Conservation (phyloP, 2,113 vertebrate genomes). For the Chloropsis cyanopogon region DNA sequence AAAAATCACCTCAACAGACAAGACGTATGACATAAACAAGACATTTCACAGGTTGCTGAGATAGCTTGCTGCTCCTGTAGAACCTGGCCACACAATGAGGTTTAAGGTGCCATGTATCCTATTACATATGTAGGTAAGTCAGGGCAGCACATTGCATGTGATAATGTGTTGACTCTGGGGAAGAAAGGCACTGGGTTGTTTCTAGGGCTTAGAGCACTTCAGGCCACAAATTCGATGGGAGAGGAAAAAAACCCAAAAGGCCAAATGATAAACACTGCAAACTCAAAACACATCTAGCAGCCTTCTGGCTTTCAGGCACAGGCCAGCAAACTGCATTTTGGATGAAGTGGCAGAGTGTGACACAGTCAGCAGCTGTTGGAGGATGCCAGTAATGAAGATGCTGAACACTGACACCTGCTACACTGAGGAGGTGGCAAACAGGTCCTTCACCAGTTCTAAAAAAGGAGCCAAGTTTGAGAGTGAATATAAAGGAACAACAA, state of each 20-base stretch:
- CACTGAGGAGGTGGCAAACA: not conserved
- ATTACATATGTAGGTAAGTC: not conserved
- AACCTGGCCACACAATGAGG: not conserved
- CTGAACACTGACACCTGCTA: not conserved
- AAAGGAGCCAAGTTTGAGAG: not conserved
- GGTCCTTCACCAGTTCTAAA: not conserved
- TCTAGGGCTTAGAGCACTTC: not conserved
- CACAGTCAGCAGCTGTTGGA: not conserved
- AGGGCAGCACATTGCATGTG: not conserved
- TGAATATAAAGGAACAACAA: not conserved
- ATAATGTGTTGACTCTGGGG: not conserved
- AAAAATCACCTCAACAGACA: not conserved
- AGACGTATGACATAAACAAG: not conserved
- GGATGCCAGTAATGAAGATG: not conserved
- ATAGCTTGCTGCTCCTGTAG: not conserved
- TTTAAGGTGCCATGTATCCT: not conserved
- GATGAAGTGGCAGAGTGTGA: not conserved
- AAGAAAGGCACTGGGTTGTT: not conserved
- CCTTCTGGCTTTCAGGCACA: not conserved
- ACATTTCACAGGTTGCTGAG: not conserved
- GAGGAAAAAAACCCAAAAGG: not conserved
- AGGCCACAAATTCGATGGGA: not conserved
- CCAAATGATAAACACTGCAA: not conserved
- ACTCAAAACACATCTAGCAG: not conserved
- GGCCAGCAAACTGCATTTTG: rapidly evolving